Evolutionary conservation across 1,140 invertebrate genomes (phyloP).

Genomic region (Halictus rubicundus): DNA sequence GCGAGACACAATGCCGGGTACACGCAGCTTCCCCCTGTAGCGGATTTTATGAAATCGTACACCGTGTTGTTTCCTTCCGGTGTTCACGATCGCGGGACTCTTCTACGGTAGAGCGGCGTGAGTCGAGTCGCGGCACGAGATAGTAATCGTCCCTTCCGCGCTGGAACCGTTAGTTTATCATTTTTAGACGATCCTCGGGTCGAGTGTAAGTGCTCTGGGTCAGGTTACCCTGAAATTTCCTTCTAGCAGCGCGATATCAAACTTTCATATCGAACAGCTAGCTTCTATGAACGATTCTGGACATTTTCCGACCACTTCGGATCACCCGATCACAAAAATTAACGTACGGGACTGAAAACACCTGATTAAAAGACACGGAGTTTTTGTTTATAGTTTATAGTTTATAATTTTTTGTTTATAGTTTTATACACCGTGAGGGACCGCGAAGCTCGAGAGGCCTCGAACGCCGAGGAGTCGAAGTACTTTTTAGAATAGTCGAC

Average conservation of each 20-base stretch:
- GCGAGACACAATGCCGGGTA: slow-evolving; percentile 15
- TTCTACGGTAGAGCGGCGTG: neutral
- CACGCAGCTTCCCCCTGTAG: slow-evolving; percentile 4
- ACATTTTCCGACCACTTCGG: too few species aligned
- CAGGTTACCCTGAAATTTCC: neutral
- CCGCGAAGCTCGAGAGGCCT: too few species aligned
- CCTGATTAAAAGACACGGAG: too few species aligned
- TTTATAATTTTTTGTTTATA: too few species aligned
- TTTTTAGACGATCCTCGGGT: slow-evolving; percentile 2
- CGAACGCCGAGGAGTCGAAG: too few species aligned
- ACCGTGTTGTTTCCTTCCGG: neutral
- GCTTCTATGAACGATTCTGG: too few species aligned
- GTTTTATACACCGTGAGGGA: too few species aligned
- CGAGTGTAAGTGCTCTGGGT: neutral
- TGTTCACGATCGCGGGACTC: neutral
- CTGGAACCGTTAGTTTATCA: slow-evolving; percentile 3
- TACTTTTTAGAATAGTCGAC: too few species aligned
- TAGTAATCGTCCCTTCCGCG: neutral
- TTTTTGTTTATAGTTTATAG: too few species aligned
- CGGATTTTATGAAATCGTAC: slow-evolving; percentile 10
- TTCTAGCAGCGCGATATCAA: neutral
- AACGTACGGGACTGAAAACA: too few species aligned
- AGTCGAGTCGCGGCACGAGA: neutral
- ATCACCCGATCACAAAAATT: too few species aligned
- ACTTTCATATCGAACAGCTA: too few species aligned